phyloP scores from a whole-genome alignment of 2,113 vertebrate genomes.

The Oophaga pumilio region DNA sequence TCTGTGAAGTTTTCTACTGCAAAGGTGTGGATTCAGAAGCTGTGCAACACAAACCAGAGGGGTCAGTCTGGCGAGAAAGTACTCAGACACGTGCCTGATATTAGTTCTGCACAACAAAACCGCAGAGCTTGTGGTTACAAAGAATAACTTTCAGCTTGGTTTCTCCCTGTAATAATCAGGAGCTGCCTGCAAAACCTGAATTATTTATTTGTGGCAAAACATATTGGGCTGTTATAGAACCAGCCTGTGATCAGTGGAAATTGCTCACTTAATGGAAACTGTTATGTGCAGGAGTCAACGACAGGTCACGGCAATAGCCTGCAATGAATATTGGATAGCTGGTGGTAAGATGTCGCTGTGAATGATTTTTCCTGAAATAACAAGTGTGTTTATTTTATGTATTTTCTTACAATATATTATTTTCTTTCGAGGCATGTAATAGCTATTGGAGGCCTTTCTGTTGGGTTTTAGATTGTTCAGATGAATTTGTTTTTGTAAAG shows the following conservation, averaged over 20 bases:
- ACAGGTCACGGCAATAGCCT: constrained; percentile 43
- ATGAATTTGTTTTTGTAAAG: neutral
- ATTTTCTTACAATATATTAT: constrained; percentile 27
- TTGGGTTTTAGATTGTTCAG: constrained; percentile 11
- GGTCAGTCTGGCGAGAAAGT: no score
- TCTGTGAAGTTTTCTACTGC: no score
- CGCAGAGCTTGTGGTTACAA: neutral
- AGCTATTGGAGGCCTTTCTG: neutral
- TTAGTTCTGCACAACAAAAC: neutral
- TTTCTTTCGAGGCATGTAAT: neutral
- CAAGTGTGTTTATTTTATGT: constrained; percentile 42
- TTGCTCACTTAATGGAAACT: constrained; percentile 46
- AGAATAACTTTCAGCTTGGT: neutral
- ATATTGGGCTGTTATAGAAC: constrained; percentile 23
- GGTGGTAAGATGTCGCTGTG: neutral
- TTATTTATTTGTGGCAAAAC: constrained; percentile 5
- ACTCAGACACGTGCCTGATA: no score
- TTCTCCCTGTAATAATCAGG: neutral
- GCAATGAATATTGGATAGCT: constrained; percentile 13
- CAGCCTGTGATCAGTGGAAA: constrained; percentile 43
- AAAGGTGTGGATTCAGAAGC: no score
- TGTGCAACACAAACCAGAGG: no score
- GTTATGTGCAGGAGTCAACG: constrained; percentile 44
- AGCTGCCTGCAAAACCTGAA: neutral
- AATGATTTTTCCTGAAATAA: constrained; percentile 24